phyloP scores from a whole-genome alignment of 2,888 invertebrate species.

The Rhingia rostrata region DNA sequence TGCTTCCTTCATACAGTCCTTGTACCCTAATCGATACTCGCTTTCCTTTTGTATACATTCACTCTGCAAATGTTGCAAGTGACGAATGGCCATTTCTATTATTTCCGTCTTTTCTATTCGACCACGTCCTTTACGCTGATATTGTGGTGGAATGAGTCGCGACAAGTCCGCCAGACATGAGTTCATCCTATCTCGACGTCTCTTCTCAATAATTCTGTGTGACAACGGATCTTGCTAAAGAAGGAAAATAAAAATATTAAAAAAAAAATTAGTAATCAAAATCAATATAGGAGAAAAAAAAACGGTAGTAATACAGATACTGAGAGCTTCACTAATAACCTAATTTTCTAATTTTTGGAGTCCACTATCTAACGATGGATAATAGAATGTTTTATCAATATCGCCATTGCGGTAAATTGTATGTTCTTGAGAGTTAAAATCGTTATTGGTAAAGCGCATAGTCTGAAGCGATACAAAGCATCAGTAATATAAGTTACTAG shows the following conservation, averaged over 20 bases:
- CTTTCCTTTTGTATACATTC: constrained; percentile 83
- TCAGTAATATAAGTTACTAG: constrained; percentile 19
- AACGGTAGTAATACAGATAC: too few relatives aligned
- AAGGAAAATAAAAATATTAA: constrained; percentile 31
- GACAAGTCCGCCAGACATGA: constrained; percentile 97
- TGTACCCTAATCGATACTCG: constrained; percentile 92
- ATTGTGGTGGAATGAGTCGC: constrained; percentile 95
- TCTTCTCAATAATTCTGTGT: constrained; percentile 98
- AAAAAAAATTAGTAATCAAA: constrained; percentile 20
- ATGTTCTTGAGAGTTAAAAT: constrained; percentile 9
- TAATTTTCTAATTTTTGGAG: too few relatives aligned
- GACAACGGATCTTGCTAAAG: constrained; percentile 96
- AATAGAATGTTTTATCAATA: too few relatives aligned
- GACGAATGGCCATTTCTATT: constrained; percentile 98
- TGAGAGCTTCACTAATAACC: too few relatives aligned
- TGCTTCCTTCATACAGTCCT: constrained; percentile 95
- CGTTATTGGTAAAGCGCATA: constrained; percentile 14
- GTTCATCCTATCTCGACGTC: constrained; percentile 97
- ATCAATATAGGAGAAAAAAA: background rate
- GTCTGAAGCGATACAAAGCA: constrained; percentile 31
- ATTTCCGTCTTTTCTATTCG: constrained; percentile 99
- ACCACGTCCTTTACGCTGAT: constrained; percentile 96
- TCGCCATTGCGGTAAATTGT: too few relatives aligned
- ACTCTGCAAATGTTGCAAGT: constrained; percentile 94
- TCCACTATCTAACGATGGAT: too few relatives aligned